A percentile compares a stretch with the other conserved stretches of the same genome.
phyloP scores from a whole-genome alignment of 2,888 invertebrate genomes.

The Dioctria rufipes region DNA sequence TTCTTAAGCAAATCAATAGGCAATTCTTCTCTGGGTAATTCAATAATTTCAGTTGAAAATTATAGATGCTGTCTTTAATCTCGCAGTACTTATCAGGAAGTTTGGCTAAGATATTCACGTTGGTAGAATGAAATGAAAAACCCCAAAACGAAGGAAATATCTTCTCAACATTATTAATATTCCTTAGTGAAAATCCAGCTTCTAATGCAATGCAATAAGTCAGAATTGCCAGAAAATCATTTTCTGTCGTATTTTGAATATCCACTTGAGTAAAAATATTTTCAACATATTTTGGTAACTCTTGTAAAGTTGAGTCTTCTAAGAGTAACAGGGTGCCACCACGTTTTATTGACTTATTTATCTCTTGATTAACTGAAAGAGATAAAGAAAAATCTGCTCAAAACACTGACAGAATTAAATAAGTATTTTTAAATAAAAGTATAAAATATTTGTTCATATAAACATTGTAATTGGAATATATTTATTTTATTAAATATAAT shows the following conservation, averaged over 20 bases:
- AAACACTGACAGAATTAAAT: neutral
- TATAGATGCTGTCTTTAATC: constrained; percentile 26
- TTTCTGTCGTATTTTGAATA: constrained; percentile 57
- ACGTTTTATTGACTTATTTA: constrained; percentile 27
- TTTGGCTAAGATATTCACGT: constrained; percentile 5
- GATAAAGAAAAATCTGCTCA: constrained; percentile 44
- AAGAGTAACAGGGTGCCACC: constrained; percentile 59
- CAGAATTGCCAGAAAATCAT: constrained; percentile 65
- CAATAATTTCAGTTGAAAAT: constrained; percentile 39
- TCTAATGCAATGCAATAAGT: constrained; percentile 67
- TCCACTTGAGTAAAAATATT: constrained; percentile 61
- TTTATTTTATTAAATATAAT: no score
- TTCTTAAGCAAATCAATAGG: constrained; percentile 63
- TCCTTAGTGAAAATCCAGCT: constrained; percentile 63
- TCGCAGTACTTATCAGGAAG: neutral
- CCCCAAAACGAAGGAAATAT: constrained; percentile 50
- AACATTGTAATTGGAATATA: no score
- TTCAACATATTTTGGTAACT: constrained; percentile 65
- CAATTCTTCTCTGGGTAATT: constrained; percentile 53
- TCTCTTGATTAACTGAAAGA: constrained; percentile 27
- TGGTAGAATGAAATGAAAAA: constrained; percentile 60
- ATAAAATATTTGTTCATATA: no score
- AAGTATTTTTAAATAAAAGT: neutral
- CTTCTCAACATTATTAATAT: neutral
- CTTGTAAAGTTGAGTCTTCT: constrained; percentile 64